These are phyloP conservation scores for Endotricha flammealis DNA, from an alignment of 2,888 invertebrate genomes.

Conservation along the genomic window DNA sequence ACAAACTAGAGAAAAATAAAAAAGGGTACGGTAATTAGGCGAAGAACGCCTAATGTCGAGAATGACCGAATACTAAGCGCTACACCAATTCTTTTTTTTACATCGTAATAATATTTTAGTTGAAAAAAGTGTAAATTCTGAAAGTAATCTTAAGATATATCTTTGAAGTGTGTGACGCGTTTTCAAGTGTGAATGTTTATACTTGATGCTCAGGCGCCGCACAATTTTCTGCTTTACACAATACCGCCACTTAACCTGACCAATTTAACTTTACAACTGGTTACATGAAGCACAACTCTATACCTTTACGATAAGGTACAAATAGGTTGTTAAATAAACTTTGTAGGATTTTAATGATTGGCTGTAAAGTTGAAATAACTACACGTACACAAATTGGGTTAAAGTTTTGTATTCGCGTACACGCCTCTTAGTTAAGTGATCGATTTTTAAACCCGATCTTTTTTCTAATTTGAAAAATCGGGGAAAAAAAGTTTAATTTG, in stretches of 20 bases:
- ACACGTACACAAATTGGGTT: constrained; percentile 37
- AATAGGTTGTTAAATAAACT: constrained; percentile 7
- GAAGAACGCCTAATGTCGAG: no score
- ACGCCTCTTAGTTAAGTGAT: constrained; percentile 9
- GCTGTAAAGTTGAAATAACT: constrained; percentile 42
- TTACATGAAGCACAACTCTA: constrained; percentile 5
- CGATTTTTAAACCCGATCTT: no score
- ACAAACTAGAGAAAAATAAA: no score
- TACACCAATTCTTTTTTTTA: no score
- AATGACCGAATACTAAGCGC: no score
- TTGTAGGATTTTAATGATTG: constrained; percentile 30
- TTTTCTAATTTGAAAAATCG: no score
- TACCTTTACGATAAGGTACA: constrained; percentile 10
- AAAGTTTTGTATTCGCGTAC: constrained; percentile 29
- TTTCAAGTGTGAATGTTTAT: constrained; percentile 10
- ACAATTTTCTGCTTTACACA: constrained; percentile 40
- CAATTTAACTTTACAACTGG: constrained; percentile 11
- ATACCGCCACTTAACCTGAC: constrained; percentile 33
- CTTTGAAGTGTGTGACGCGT: no score
- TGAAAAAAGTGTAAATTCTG: no score
- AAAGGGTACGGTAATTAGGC: no score
- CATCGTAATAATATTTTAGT: no score
- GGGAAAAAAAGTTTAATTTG: no score
- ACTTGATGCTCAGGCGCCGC: constrained; percentile 35
- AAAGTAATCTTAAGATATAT: no score